Percentiles rank a stretch among this genome's conserved stretches.
Evolutionary conservation across 1,140 invertebrate species (phyloP).

Genomic region (Habropoda laboriosa): DNA sequence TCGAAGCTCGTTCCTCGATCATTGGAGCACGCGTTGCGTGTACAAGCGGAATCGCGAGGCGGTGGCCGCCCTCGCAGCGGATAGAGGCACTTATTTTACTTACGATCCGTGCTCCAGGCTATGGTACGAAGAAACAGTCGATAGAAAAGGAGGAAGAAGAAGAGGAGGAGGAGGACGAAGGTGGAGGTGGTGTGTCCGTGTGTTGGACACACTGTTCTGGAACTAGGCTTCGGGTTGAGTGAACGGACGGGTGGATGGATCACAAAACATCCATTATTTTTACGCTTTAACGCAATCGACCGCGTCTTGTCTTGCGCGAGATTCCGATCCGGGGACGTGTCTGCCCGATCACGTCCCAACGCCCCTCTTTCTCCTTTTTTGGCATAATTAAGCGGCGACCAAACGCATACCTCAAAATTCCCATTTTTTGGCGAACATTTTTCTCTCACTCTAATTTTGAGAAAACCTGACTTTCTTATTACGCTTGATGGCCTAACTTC

Average conservation of each 20-base stretch:
- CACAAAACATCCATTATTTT: constrained; percentile 43
- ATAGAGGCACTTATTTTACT: constrained; percentile 35
- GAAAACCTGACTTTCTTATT: too few species aligned
- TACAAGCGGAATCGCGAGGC: not conserved
- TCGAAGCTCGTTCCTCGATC: too few species aligned
- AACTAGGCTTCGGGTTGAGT: constrained; percentile 36
- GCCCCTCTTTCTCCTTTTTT: not conserved
- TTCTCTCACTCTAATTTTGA: too few species aligned
- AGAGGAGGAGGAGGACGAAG: not conserved
- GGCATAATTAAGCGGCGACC: not conserved
- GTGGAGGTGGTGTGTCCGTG: constrained; percentile 19
- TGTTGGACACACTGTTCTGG: constrained; percentile 1
- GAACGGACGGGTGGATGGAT: constrained; percentile 16
- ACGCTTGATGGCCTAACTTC: too few species aligned
- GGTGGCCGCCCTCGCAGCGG: constrained; percentile 27
- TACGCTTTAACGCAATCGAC: constrained; percentile 35
- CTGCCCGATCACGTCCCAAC: not conserved
- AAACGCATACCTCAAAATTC: too few species aligned
- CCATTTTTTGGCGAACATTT: too few species aligned
- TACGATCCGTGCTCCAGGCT: not conserved
- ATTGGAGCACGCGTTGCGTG: not conserved
- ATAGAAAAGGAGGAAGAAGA: not conserved
- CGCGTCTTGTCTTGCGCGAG: constrained; percentile 28
- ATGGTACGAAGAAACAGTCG: constrained; percentile 5
- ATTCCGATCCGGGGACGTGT: constrained; percentile 20